Evolutionary conservation across 2,888 invertebrate genomes (phyloP), one percentile per base, ranked within the genome.

Genomic region (Glyphotaelius pellucidus): DNA sequence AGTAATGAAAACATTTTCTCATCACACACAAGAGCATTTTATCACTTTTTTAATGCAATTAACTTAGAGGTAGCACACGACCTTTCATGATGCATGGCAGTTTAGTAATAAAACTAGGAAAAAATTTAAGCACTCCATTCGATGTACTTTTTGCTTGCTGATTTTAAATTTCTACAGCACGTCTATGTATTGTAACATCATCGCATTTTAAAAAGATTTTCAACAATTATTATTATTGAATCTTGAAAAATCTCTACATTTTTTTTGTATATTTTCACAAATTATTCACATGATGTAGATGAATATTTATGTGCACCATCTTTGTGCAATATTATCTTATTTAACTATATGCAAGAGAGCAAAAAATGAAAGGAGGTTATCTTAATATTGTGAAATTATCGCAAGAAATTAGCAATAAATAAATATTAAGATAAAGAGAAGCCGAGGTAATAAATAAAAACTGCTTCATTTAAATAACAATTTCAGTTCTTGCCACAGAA

Each of bases 341-440:
- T 19, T 52, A 52, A 47, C 2, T 1, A 0, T 52, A 3, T 7
- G 5, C 25, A 4, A 25, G 67, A 67, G 67, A n/a, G 67, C 67
- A 67, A 67, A n/a, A 25, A 67, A 67, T n/a, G 7, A 67, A 67
- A 25, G 25, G 7, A 67, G 9, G 67, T 15, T 86, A 42, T 47
- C 86, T 88, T 35, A 88, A 88, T 88, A 42, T 88, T 52, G 9
- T 52, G 35, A 67, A 67, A 67, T 67, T 67, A 25, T 19, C 19
- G 5, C 25, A 67, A 67, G 25, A 67, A 67, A 67, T 67, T 67
- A 67, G 67, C 67, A 67, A 67, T 67, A 67, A 67, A 25, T 67
- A 67, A 67, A 25, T 67, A 67, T n/a, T 67, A 67, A 67, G 67
- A 67, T 67, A 25, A 67, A 67, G n/a, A 67, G 25, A 9, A 25